Conservation (phyloP, 2,113 vertebrate genomes). For the Vanacampus margaritifer region DNA sequence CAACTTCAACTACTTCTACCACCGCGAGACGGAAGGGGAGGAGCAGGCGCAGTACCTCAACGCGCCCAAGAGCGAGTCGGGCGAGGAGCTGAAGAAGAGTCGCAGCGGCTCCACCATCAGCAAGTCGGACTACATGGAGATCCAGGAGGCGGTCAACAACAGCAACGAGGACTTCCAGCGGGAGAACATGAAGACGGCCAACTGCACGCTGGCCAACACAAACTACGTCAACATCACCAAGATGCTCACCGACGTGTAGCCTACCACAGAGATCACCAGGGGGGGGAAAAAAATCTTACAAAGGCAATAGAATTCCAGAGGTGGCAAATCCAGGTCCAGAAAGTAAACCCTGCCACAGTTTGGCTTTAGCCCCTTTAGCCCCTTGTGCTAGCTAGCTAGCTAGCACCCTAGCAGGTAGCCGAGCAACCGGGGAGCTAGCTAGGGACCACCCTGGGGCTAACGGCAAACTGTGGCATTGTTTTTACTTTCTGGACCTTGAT, state of each 20-base stretch:
- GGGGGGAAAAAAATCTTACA: conserved; percentile 42
- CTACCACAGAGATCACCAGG: conserved; percentile 8
- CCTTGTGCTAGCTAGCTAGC: too few relatives aligned
- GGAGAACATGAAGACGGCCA: conserved; percentile 95
- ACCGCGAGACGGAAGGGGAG: conserved; percentile 97
- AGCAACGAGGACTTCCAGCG: conserved; percentile 93
- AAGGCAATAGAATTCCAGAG: conserved; percentile 68
- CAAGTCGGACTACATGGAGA: conserved; percentile 99
- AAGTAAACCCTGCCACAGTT: too few relatives aligned
- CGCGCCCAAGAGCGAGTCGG: conserved; percentile 89
- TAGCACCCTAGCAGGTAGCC: too few relatives aligned
- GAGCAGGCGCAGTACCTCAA: conserved; percentile 96
- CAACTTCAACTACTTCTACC: conserved; percentile 99
- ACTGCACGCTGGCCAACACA: conserved; percentile 97
- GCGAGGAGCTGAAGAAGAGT: conserved; percentile 96
- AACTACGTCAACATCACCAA: conserved; percentile 99
- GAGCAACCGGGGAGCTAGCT: too few relatives aligned
- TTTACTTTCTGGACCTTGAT: too few relatives aligned
- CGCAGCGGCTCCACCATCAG: conserved; percentile 95
- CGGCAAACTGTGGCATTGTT: too few relatives aligned
- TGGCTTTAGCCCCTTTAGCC: too few relatives aligned
- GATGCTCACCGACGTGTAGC: conserved; percentile 98
- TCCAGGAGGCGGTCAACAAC: conserved; percentile 95
- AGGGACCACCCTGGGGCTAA: too few relatives aligned
- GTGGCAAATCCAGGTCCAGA: too few relatives aligned